phyloP scores from a whole-genome alignment of 1,140 invertebrate genomes.

The Chironomus striatipennis region DNA sequence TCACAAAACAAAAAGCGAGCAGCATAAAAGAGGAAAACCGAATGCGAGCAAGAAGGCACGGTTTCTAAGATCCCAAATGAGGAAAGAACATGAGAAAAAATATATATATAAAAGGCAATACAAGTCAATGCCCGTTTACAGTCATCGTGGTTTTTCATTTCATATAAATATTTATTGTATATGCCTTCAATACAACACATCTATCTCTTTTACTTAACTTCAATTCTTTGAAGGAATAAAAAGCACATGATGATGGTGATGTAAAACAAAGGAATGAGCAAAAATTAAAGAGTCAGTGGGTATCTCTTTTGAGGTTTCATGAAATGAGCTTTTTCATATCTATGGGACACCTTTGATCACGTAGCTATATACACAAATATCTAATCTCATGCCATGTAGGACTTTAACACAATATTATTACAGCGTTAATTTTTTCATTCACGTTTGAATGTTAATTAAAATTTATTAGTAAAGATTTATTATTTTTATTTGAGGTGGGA shows the following conservation, averaged over 20 bases:
- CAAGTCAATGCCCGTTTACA: conserved; percentile 19
- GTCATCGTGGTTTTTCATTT: conserved; percentile 19
- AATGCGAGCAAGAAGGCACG: neutral
- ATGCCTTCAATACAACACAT: neutral
- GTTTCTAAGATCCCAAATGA: neutral
- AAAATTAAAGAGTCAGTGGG: neutral
- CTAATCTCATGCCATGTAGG: too few species aligned
- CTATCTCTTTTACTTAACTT: neutral
- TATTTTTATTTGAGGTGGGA: too few species aligned
- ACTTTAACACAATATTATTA: too few species aligned
- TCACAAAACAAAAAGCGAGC: conserved; percentile 1
- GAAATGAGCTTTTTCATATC: neutral
- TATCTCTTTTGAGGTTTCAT: neutral
- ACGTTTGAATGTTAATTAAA: neutral
- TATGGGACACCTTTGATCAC: too few species aligned
- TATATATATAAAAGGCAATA: conserved; percentile 9
- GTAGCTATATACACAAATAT: too few species aligned
- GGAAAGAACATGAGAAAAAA: neutral
- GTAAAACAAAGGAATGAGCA: neutral
- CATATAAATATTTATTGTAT: conserved; percentile 14
- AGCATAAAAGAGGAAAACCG: neutral
- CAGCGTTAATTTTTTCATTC: neutral
- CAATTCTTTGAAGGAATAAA: neutral
- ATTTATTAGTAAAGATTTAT: neutral
- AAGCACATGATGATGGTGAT: neutral